Percentiles rank a stretch among this genome's conserved stretches.
Evolutionary conservation across 2,113 vertebrate species (phyloP).

Genomic region (Callipepla squamata): DNA sequence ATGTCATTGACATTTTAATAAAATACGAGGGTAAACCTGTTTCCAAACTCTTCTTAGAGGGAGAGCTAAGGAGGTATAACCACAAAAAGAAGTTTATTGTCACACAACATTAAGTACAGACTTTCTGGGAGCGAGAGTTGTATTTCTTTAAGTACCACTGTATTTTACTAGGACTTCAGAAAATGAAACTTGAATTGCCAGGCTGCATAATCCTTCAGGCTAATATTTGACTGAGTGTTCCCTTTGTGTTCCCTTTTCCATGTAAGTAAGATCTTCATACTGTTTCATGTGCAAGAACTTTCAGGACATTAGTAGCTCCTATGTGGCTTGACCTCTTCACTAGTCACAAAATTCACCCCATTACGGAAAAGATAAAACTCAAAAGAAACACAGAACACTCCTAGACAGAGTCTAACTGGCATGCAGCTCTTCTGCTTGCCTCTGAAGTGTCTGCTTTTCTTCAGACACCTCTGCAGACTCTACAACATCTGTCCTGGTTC

Average conservation of each 20-base stretch:
- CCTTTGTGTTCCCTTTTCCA: not conserved
- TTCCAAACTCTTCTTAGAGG: not conserved
- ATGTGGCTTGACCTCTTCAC: not conserved
- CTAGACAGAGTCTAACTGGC: not conserved
- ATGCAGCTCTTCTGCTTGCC: accelerated
- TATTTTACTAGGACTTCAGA: not conserved
- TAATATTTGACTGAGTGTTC: not conserved
- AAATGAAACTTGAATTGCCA: not conserved
- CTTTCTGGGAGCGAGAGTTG: not conserved
- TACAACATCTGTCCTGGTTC: not conserved
- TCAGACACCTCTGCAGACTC: not conserved
- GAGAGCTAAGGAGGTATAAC: not conserved
- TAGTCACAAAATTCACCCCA: not conserved
- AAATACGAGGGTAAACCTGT: not conserved
- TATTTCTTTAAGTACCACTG: not conserved
- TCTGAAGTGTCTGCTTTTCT: not conserved
- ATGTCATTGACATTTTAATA: not conserved
- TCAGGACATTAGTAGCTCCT: not conserved
- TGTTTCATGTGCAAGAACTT: not conserved
- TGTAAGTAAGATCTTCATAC: not conserved
- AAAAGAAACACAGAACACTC: not conserved
- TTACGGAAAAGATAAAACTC: not conserved
- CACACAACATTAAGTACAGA: not conserved
- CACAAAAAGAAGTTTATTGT: not conserved
- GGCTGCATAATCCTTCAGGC: not conserved